A percentile compares a stretch with the other conserved stretches of the same genome.
Conservation (phyloP, 2,797 vertebrate species). For the Enteromius argenteus region DNA sequence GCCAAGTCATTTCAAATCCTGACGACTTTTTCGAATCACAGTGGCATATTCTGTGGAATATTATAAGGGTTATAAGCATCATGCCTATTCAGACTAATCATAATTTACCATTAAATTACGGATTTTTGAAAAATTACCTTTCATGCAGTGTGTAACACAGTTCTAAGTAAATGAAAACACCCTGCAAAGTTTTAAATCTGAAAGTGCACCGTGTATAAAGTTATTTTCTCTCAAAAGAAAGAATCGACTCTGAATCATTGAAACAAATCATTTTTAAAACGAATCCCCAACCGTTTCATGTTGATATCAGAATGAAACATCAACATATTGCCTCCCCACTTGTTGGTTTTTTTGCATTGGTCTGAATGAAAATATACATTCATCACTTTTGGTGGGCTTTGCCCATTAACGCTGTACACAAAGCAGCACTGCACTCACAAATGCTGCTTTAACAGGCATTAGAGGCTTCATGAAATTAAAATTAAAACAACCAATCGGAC, state of each 20-base stretch:
- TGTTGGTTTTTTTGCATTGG: no score
- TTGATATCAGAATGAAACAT: no score
- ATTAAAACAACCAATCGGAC: no score
- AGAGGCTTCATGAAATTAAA: no score
- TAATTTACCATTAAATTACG: not conserved
- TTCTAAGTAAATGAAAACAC: not conserved
- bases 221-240: not conserved
- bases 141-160: not conserved
- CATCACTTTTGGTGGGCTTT: no score
- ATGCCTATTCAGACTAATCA: not conserved
- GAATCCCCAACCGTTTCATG: not conserved
- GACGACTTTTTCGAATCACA: not conserved
- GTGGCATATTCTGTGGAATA: not conserved
- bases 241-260: not conserved
- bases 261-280: not conserved
- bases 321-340: no score
- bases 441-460: no score
- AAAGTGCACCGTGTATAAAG: not conserved
- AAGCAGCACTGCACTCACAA: no score
- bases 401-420: no score
- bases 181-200: not conserved
- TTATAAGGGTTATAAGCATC: not conserved
- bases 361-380: no score
- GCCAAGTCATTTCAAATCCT: not conserved
- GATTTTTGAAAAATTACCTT: not conserved